Base-by-base conservation (phyloP, 2,113 vertebrate genomes). In the Sterrhoptilus dennistouni region DNA sequence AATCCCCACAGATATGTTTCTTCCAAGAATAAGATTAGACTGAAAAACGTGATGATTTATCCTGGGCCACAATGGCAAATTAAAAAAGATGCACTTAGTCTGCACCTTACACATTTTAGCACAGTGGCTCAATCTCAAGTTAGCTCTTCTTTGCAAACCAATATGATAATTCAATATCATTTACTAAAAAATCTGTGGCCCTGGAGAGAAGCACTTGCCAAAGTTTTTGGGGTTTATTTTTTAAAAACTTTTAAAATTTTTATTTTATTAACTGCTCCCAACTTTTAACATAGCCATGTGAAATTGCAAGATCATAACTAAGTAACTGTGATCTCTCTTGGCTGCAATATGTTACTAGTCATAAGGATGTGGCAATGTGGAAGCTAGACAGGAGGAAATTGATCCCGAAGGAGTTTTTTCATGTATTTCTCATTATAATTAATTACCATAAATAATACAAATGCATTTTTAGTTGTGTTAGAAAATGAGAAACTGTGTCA, bases 351-450 rank as follows among this genome's bases (percentile, higher is more conserved):
- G 5, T 35, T 83, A 14, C 33, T 81, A 47, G 50, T 89, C 96
- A 91, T 76, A 42, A 93, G 83, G 70, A 59, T 47, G 60, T 65
- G 63, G 52, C 63, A 86, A 96, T 75, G 40, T 83, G 42, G 60
- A 72, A 89, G 25, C 44, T 87, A 40, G 68, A 89, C 89, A 78
- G 80, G 63, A 90, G 49, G 17, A 38, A 65, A 59, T 5, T 89
- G 72, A 66, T 96, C 78, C 40, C 76, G 78, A 94, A 97, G 90
- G 90, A 27, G 84, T 91, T 96, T 97, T 94, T 88, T 95, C 69
- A 82, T 56, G 3, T 92, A 89, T 95, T 95, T 95, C 84, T 94
- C 91, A 92, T 96, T 93, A 82, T 94, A 96, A 95, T 95, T 96
- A 91, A 95, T 96, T 87, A 91, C 42, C 50, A 84, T 88, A 95